Evolutionary conservation across 2,113 vertebrate genomes (phyloP), one percentile per base, ranked within the genome.

Genomic region (Camelus bactrianus): DNA sequence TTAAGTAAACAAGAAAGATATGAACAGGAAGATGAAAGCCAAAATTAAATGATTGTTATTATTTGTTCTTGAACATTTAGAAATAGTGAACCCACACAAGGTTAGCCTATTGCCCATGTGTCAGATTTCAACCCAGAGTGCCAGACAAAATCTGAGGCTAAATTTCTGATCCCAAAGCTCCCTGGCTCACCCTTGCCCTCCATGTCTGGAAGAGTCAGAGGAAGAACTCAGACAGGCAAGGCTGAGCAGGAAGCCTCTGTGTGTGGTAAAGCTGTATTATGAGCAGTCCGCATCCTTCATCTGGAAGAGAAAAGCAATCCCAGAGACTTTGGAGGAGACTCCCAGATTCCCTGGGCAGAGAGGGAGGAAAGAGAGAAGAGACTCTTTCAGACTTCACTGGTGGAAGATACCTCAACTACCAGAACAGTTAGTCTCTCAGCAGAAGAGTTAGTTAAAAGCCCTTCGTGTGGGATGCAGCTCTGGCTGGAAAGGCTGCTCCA

Each of bases 1-100:
- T 92, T 92, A 75, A 88, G 87, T 88, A 93, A 97, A 97, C 50
- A 93, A 94, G 86, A 93, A 72, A 89, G 87, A 94, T 70, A 93
- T 46, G 79, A 93, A 83, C 60, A 93, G 65, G 46, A 95, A 97
- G 80, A 96, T 80, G 65, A 97, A 96, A 94, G 92, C 80, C 80
- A 95, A 84, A 94, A 35, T 72, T 64, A 70, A 96, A 92, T 28
- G 42, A 72, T 17, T 88, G n/a, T 86, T 92, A 50, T 82, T 97
- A 67, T 95, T 90, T 95, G 83, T 95, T 87, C 83, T 92, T 76
- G 75, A 62, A 76, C 65, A 84, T 90, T 95, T 90, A 97, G 70
- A 96, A 93, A 90, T 15, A 79, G 46, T 11, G 67, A 96, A 70
- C 24, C 52, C 83, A 75, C 17, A 42, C 35, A 83, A 93, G 2